These are phyloP conservation scores for Melopsittacus undulatus DNA, from an alignment of 2,797 vertebrate genomes.

Conservation along the genomic window DNA sequence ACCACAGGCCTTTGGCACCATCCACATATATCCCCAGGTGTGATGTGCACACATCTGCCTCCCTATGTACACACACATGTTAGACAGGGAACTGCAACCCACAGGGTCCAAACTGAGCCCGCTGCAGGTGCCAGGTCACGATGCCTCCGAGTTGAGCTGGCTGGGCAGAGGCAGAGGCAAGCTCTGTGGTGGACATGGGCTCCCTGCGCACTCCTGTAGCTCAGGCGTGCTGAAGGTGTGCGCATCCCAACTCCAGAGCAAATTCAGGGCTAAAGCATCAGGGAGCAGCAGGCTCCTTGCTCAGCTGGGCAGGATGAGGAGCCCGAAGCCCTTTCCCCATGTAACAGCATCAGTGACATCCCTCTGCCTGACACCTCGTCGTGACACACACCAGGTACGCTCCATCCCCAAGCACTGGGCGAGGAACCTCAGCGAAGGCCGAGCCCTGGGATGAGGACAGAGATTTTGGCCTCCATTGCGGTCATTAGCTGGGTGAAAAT, in stretches of 20 bases:
- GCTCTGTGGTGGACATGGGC: fast-evolving
- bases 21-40: not conserved
- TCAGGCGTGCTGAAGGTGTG: fast-evolving
- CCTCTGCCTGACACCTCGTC: not conserved
- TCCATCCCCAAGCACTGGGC: not conserved
- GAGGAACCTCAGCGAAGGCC: not conserved
- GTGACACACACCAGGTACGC: fast-evolving
- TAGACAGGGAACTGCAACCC: not conserved
- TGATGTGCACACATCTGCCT: not conserved
- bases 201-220: fast-evolving
- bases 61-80: fast-evolving
- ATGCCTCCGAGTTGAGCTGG: not conserved
- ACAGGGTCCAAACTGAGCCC: not conserved
- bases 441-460: not conserved
- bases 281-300: not conserved
- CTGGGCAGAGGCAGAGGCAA: not conserved
- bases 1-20: not conserved
- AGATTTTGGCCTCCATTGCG: not conserved
- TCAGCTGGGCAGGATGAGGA: not conserved
- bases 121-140: fast-evolving
- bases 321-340: not conserved
- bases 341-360: fast-evolving
- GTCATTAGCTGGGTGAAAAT: not conserved
- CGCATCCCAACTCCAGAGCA: fast-evolving
- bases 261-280: not conserved